Evolutionary conservation across 2,888 invertebrate species (phyloP).

Genomic region (Tortricodes alternella): DNA sequence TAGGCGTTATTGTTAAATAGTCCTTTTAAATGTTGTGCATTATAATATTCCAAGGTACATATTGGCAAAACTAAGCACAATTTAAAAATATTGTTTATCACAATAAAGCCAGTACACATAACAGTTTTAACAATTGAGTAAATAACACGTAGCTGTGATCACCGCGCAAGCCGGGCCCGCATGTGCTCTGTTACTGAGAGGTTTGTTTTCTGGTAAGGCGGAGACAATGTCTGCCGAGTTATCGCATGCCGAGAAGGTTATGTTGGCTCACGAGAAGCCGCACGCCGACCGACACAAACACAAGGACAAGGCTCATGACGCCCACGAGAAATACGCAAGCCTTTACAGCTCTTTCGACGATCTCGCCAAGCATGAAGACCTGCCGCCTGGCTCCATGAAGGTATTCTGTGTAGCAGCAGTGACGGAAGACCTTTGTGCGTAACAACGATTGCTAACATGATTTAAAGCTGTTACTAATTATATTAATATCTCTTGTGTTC

Average conservation of each 20-base stretch:
- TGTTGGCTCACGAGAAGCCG: constrained; percentile 77
- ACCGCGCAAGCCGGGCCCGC: constrained; percentile 47
- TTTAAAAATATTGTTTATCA: not conserved
- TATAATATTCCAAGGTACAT: too few relatives aligned
- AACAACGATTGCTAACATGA: constrained; percentile 29
- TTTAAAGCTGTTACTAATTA: constrained; percentile 30
- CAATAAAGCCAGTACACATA: constrained; percentile 7
- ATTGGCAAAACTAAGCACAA: too few relatives aligned
- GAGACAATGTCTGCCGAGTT: constrained; percentile 78
- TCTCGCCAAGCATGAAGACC: constrained; percentile 67
- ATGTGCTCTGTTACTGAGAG: constrained; percentile 62
- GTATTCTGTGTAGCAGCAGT: constrained; percentile 55
- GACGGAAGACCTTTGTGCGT: constrained; percentile 11
- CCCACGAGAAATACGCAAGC: constrained; percentile 67
- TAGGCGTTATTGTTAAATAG: constrained; percentile 4
- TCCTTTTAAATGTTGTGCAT: not conserved
- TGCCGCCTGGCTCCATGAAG: constrained; percentile 69
- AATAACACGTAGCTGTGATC: constrained; percentile 9
- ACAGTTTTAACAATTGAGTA: constrained; percentile 10
- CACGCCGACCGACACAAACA: constrained; percentile 65
- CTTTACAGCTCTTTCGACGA: constrained; percentile 75
- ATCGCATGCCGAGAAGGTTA: constrained; percentile 80
- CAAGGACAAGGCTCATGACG: constrained; percentile 48
- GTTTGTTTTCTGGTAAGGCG: constrained; percentile 80
- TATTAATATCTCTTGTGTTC: constrained; percentile 29